These are phyloP conservation scores for Leptinotarsa texana DNA, from an alignment of 1,140 invertebrate genomes.

Conservation along the genomic window DNA sequence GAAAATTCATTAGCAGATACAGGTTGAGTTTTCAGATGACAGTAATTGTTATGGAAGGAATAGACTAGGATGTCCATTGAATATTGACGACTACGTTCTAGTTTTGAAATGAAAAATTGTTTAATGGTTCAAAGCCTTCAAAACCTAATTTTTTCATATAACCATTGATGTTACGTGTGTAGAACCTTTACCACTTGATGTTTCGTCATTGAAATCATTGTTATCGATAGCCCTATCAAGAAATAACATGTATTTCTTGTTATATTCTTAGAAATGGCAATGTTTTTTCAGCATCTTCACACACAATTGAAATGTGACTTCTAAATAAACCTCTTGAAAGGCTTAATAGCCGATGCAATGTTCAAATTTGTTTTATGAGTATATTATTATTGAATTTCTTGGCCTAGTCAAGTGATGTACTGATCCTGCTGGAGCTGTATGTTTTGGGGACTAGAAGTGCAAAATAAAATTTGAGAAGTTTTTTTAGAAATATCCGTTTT, in stretches of 20 bases:
- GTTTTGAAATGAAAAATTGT: not conserved
- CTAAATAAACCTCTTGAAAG: constrained; percentile 26
- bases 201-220: constrained; percentile 35
- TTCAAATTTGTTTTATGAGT: constrained; percentile 24
- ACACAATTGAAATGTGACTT: constrained; percentile 16
- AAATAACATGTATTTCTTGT: constrained; percentile 28
- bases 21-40: constrained; percentile 25
- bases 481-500: no score
- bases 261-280: constrained; percentile 13
- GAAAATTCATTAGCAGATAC: constrained; percentile 23
- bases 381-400: not conserved
- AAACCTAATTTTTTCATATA: constrained; percentile 25
- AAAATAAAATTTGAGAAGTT: no score
- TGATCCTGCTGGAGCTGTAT: constrained; percentile 10
- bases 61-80: no score
- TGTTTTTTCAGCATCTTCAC: constrained; percentile 17
- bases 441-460: constrained; percentile 20
- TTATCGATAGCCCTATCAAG: constrained; percentile 34
- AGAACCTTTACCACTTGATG: constrained; percentile 32
- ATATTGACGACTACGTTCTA: not conserved
- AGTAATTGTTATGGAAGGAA: constrained; percentile 26
- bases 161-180: constrained; percentile 35
- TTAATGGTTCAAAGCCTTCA: not conserved
- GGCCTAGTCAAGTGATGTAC: not conserved
- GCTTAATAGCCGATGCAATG: constrained; percentile 34